Percentiles rank a stretch among this genome's conserved stretches.
These are phyloP conservation scores for Puffinus mauretanicus DNA, from an alignment of 2,113 vertebrate species.

Conservation along the genomic window DNA sequence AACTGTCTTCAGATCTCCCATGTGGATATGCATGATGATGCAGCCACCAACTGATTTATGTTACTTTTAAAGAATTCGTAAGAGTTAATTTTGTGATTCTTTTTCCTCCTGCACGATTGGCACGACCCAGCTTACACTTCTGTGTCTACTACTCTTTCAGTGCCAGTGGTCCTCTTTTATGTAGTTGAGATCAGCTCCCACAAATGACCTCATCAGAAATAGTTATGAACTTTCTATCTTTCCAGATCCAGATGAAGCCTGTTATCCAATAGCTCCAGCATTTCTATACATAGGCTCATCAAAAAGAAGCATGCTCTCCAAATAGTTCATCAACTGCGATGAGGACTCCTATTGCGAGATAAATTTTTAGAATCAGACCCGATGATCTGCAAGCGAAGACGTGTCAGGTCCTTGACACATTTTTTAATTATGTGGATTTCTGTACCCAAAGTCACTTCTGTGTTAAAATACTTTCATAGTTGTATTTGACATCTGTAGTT, in stretches of 20 bases:
- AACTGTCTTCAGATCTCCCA: too few species aligned
- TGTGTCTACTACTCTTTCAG: neutral
- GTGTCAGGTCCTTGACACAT: neutral
- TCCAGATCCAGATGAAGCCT: neutral
- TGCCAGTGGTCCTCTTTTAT: neutral
- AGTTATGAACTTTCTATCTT: neutral
- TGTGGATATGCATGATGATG: accelerated
- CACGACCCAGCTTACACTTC: neutral
- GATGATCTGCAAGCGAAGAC: accelerated
- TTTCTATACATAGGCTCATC: neutral
- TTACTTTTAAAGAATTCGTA: accelerated
- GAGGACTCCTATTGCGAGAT: neutral
- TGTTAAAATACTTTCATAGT: neutral
- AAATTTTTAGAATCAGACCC: neutral
- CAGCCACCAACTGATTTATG: neutral
- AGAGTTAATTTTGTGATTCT: neutral
- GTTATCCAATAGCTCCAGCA: neutral
- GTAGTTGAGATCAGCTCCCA: neutral
- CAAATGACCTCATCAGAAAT: neutral
- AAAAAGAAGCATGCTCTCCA: neutral
- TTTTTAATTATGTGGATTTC: neutral
- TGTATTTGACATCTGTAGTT: neutral
- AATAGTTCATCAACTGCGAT: neutral
- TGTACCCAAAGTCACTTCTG: neutral
- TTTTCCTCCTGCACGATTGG: neutral